Conservation (phyloP, 2,113 vertebrate genomes). For the Mixornis gularis region DNA sequence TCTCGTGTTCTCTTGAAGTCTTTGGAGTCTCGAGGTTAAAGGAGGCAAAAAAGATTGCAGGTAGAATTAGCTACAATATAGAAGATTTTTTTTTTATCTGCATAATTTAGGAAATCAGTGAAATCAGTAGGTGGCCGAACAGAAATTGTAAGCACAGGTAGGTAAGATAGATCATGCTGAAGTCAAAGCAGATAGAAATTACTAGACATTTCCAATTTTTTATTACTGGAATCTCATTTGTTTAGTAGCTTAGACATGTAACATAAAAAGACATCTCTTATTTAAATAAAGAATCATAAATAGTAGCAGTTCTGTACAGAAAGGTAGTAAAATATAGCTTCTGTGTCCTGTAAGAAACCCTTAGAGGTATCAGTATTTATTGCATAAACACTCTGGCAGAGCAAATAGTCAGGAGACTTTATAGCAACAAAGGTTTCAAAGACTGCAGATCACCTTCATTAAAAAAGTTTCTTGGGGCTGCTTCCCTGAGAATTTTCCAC, state of each 20-base stretch:
- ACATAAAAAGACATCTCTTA: neutral
- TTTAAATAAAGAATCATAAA: neutral
- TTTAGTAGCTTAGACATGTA: neutral
- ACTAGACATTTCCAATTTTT: neutral
- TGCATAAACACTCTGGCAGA: neutral
- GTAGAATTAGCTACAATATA: neutral
- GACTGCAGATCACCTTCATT: neutral
- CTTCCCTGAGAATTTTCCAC: neutral
- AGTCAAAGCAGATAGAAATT: neutral
- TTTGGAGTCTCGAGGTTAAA: neutral
- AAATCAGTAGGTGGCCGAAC: neutral
- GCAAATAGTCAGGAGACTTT: neutral
- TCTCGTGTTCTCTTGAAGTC: neutral
- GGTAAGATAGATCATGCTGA: neutral
- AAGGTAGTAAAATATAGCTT: neutral
- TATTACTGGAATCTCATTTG: neutral
- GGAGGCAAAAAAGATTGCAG: neutral
- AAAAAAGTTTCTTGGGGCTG: neutral
- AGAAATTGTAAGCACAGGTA: neutral
- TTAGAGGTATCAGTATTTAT: neutral
- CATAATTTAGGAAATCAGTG: neutral
- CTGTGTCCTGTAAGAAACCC: neutral
- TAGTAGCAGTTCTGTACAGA: neutral
- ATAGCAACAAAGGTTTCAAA: neutral
- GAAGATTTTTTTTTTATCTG: neutral